A percentile compares a stretch with the other conserved stretches of the same genome.
phyloP scores from a whole-genome alignment of 2,113 vertebrate species.

The Vimba vimba region DNA sequence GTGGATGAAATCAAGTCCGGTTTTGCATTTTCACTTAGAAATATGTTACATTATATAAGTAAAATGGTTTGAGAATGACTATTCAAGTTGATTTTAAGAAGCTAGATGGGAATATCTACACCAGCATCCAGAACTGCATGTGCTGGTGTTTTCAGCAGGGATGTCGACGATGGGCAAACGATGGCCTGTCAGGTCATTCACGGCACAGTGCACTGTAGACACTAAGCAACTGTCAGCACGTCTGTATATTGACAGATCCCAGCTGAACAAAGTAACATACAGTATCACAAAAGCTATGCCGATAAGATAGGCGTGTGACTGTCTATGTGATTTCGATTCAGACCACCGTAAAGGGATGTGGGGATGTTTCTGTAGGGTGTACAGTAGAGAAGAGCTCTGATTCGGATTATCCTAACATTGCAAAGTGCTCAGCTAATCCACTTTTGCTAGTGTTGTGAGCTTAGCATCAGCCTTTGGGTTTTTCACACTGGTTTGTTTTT shows the following conservation, averaged over 20 bases:
- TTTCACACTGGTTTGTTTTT: not conserved
- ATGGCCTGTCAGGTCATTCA: conserved; percentile 24
- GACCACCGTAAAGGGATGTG: not conserved
- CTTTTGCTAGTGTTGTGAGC: not conserved
- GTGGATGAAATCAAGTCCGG: no score
- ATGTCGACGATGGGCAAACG: not conserved
- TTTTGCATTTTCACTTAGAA: not conserved
- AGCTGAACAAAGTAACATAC: not conserved
- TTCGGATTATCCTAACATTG: not conserved
- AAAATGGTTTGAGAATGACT: not conserved
- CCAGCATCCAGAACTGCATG: not conserved
- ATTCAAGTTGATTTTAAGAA: not conserved
- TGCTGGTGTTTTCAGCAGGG: not conserved
- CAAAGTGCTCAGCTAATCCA: not conserved
- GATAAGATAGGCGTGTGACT: not conserved
- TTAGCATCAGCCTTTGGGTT: not conserved
- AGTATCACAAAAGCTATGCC: conserved; percentile 16
- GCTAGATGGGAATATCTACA: not conserved
- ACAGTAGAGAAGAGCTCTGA: not conserved
- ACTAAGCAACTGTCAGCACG: conserved; percentile 14
- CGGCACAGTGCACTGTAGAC: conserved; percentile 3
- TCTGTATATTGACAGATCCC: conserved; percentile 23
- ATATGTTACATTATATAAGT: not conserved
- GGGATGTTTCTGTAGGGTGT: not conserved
- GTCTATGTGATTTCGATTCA: not conserved